A percentile compares a stretch with the other conserved stretches of the same genome.
Conservation (phyloP, 2,113 vertebrate genomes). For the Dromaius novaehollandiae region DNA sequence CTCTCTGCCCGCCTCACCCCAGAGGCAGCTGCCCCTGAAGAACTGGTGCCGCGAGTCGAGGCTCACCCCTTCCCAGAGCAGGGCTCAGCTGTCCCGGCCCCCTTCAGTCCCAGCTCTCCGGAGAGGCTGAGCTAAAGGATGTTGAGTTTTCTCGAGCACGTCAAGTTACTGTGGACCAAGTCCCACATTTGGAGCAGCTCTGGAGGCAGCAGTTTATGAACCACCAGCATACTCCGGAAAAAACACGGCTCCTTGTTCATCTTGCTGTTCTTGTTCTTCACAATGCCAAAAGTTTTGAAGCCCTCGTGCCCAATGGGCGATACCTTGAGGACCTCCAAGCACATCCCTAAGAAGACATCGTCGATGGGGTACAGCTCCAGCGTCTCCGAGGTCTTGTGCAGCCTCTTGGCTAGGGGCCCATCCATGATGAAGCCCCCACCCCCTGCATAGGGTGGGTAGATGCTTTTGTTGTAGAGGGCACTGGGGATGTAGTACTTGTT, state of each 20-base stretch:
- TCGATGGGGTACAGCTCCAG: conserved; percentile 95
- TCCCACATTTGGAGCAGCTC: conserved; percentile 93
- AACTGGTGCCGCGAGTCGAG: background rate
- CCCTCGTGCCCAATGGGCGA: conserved; percentile 85
- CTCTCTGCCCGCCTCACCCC: background rate
- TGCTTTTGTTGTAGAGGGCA: conserved; percentile 83
- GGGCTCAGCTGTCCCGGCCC: background rate
- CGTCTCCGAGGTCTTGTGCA: conserved; percentile 80
- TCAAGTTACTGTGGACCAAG: conserved; percentile 88
- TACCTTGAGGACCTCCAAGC: conserved; percentile 88
- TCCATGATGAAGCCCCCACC: conserved; percentile 95
- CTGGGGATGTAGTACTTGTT: conserved; percentile 96
- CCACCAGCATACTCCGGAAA: conserved; percentile 91
- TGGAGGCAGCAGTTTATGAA: conserved; percentile 92
- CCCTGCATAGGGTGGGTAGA: conserved; percentile 93
- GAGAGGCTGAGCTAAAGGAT: conserved; percentile 78
- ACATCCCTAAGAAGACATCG: conserved; percentile 97
- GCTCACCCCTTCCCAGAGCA: background rate
- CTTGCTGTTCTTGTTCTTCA: conserved; percentile 89
- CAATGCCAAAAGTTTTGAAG: conserved; percentile 96
- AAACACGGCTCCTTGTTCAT: conserved; percentile 96
- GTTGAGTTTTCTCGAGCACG: conserved; percentile 85
- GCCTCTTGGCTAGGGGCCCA: conserved; percentile 80
- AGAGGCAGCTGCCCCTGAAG: background rate
- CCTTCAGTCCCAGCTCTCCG: background rate